Evolutionary conservation across 2,113 vertebrate genomes (phyloP).

Genomic region (Pterocles burchelli): DNA sequence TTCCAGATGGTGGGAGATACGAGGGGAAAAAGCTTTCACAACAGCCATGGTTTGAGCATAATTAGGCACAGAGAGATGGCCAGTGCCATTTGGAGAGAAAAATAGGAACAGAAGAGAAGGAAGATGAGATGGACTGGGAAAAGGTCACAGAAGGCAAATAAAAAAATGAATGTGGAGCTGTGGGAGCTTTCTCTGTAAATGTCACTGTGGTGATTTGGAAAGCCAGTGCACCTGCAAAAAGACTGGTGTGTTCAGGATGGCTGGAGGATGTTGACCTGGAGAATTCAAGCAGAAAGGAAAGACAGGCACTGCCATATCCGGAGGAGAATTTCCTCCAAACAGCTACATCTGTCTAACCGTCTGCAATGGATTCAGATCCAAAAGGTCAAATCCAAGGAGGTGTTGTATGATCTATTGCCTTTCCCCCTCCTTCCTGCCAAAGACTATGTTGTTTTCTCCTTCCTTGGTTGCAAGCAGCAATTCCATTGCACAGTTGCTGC

Average conservation of each 20-base stretch:
- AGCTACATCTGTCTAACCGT: not conserved
- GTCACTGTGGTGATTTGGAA: not conserved
- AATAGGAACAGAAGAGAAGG: not conserved
- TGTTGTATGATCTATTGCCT: not conserved
- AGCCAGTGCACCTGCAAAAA: not conserved
- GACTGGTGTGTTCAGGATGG: not conserved
- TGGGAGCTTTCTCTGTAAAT: not conserved
- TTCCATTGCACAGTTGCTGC: not conserved
- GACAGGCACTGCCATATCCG: not conserved
- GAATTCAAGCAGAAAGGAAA: not conserved
- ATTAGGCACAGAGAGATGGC: conserved; percentile 27
- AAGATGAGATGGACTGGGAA: not conserved
- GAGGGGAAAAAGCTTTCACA: not conserved
- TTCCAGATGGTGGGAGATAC: conserved; percentile 20
- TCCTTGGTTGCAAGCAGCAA: not conserved
- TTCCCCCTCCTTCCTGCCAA: not conserved
- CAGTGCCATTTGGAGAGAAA: not conserved
- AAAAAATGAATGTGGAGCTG: not conserved
- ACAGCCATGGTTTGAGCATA: not conserved
- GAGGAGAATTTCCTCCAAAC: not conserved
- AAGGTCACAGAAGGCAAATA: not conserved
- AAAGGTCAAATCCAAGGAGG: not conserved
- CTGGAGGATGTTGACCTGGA: not conserved
- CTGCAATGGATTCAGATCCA: not conserved
- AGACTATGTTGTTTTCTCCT: not conserved